Percentiles rank a stretch among this genome's conserved stretches.
Evolutionary conservation across 2,797 vertebrate genomes (phyloP).

Genomic region (Myioborus miniatus): DNA sequence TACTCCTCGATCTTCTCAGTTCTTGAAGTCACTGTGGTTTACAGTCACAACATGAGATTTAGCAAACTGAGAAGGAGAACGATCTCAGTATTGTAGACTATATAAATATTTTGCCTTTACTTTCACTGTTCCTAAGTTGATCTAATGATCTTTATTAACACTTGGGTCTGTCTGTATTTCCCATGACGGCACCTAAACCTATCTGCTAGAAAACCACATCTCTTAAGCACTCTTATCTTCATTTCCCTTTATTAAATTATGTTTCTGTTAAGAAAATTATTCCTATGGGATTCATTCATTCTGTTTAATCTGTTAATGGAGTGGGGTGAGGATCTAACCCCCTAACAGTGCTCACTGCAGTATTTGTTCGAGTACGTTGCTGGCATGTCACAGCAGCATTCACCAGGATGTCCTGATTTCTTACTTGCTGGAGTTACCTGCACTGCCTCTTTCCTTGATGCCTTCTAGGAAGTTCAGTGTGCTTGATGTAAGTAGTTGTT

Average conservation of each 20-base stretch:
- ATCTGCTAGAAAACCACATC: background rate
- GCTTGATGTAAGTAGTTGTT: background rate
- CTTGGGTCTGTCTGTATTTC: background rate
- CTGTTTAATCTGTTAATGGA: background rate
- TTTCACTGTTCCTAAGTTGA: background rate
- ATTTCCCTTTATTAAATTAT: background rate
- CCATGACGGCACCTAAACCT: background rate
- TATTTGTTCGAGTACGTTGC: background rate
- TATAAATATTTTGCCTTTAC: background rate
- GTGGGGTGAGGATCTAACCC: background rate
- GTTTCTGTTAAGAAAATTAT: background rate
- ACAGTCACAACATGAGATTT: background rate
- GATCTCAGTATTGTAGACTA: background rate
- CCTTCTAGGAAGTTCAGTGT: background rate
- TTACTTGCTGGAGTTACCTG: background rate
- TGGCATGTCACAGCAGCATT: background rate
- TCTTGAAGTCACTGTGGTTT: background rate
- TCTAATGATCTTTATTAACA: background rate
- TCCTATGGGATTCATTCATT: background rate
- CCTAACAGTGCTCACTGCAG: background rate
- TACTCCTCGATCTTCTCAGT: rapidly evolving
- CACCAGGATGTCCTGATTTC: background rate
- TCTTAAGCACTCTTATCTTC: background rate
- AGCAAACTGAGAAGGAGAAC: background rate
- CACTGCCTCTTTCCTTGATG: background rate